Evolutionary conservation across 2,113 vertebrate genomes (phyloP).

Genomic region (Centropus unirufus): DNA sequence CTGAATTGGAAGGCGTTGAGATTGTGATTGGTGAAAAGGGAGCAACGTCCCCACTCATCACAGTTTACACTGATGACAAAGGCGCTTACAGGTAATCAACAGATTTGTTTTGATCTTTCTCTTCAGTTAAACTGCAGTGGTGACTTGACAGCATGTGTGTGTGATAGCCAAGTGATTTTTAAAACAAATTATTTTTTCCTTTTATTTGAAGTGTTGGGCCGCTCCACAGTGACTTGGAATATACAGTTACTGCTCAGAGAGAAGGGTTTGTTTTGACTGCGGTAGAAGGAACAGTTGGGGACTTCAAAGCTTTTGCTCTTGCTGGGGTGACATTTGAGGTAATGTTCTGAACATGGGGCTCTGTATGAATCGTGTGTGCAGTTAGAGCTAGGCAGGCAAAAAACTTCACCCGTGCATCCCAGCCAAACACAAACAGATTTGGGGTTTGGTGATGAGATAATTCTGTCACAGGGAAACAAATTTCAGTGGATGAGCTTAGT

Average conservation of each 20-base stretch:
- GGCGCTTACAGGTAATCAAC: slow-evolving; percentile 89
- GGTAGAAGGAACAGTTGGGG: slow-evolving; percentile 86
- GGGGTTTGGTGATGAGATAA: not conserved
- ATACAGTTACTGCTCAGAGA: slow-evolving; percentile 89
- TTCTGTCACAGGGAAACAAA: not conserved
- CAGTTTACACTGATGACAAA: slow-evolving; percentile 87
- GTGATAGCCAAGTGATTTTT: not conserved
- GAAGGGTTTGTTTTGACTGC: slow-evolving; percentile 94
- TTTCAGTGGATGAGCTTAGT: not conserved
- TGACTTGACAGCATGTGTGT: accelerated
- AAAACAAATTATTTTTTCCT: not conserved
- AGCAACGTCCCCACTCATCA: slow-evolving; percentile 81
- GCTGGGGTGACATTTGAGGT: slow-evolving; percentile 97
- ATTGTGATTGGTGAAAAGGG: slow-evolving; percentile 92
- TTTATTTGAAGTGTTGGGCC: slow-evolving; percentile 87
- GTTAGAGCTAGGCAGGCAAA: not conserved
- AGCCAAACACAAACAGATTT: not conserved
- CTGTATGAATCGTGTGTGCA: not conserved
- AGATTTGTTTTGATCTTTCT: not conserved
- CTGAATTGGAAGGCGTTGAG: slow-evolving; percentile 91
- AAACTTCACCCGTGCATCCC: not conserved
- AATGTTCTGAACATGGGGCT: not conserved
- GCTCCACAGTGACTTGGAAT: slow-evolving; percentile 92
- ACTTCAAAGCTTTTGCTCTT: slow-evolving; percentile 97
- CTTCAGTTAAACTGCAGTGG: not conserved